phyloP scores from a whole-genome alignment of 2,113 vertebrate genomes.

The Podarcis muralis region DNA sequence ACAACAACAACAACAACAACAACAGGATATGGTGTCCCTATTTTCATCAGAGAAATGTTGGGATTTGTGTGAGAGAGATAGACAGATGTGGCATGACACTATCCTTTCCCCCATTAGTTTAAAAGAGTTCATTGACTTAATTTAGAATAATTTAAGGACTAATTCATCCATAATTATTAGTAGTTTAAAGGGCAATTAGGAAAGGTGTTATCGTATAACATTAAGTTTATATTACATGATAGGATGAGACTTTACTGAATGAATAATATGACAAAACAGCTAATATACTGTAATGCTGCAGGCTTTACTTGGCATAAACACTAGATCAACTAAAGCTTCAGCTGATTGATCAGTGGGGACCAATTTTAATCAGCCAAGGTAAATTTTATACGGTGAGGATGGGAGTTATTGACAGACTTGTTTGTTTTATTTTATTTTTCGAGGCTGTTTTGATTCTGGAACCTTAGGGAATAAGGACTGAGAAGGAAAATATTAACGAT shows the following conservation, averaged over 20 bases:
- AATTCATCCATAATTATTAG: slow-evolving; percentile 31
- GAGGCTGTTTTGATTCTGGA: background rate
- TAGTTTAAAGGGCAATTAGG: slow-evolving; percentile 21
- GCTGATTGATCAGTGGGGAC: background rate
- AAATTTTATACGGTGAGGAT: slow-evolving; percentile 34
- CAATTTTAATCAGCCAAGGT: slow-evolving; percentile 12
- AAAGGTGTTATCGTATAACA: slow-evolving; percentile 4
- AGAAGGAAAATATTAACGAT: background rate
- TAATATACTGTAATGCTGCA: background rate
- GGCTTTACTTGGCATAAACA: background rate
- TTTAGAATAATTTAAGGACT: slow-evolving; percentile 16
- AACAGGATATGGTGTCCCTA: no score
- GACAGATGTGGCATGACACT: background rate
- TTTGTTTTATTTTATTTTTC: slow-evolving; percentile 15
- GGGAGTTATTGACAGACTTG: slow-evolving; percentile 40
- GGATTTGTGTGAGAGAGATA: no score
- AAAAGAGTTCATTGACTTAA: background rate
- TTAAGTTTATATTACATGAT: slow-evolving; percentile 16
- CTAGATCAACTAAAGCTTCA: background rate
- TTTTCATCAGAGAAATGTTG: no score
- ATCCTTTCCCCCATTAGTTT: background rate
- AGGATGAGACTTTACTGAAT: slow-evolving; percentile 31
- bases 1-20: no score
- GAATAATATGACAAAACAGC: background rate
- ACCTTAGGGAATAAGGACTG: no score